phyloP scores from a whole-genome alignment of 2,113 vertebrate genomes.

The Crotophaga sulcirostris region DNA sequence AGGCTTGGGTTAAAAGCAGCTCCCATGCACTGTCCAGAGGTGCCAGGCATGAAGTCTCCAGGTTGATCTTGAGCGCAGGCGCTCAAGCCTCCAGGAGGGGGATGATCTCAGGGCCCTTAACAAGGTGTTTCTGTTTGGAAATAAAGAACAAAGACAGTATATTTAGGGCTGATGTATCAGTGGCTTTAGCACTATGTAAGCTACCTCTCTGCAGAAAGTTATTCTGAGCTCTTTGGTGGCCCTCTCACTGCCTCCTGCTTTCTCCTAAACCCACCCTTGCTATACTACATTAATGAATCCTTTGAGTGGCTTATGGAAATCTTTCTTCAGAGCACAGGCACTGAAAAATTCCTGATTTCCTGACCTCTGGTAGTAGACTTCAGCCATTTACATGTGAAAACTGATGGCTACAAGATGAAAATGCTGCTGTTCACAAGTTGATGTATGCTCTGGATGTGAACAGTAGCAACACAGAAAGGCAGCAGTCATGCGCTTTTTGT shows the following conservation, averaged over 20 bases:
- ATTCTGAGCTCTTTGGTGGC: background rate
- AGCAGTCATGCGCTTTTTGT: background rate
- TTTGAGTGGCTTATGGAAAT: background rate
- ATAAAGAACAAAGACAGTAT: background rate
- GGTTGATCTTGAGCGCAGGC: background rate
- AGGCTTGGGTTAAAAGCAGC: background rate
- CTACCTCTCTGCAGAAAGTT: background rate
- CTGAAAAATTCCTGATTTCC: background rate
- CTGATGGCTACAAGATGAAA: background rate
- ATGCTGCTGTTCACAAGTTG: background rate
- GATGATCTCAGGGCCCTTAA: background rate
- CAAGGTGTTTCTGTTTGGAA: background rate
- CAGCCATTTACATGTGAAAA: background rate
- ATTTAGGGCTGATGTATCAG: background rate
- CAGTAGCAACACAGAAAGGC: background rate
- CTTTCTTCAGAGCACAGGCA: background rate
- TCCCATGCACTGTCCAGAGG: background rate
- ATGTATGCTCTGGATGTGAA: background rate
- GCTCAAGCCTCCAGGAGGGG: background rate
- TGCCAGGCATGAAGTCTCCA: rapidly evolving
- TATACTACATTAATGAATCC: background rate
- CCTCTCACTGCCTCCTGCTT: background rate
- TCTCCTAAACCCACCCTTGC: background rate
- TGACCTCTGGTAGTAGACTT: background rate
- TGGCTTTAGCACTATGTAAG: background rate